Evolutionary conservation across 2,113 vertebrate genomes (phyloP).

Genomic region (Vulpes vulpes): DNA sequence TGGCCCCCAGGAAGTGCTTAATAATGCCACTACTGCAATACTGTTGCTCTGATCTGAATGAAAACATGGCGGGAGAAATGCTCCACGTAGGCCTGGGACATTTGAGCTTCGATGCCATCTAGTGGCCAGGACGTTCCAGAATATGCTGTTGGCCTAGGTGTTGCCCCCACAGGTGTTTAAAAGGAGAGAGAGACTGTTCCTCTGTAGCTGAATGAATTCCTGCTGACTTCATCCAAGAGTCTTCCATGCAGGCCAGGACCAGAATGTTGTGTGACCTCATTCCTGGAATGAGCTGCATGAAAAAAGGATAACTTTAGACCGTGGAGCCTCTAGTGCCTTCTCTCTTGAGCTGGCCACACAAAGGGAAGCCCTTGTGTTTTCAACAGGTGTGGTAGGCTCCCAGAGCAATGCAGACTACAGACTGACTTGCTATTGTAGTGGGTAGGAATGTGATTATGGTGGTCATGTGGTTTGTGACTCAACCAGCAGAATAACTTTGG

Average conservation of each 20-base stretch:
- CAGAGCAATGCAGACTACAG: background rate
- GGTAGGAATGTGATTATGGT: background rate
- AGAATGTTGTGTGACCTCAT: background rate
- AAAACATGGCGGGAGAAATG: background rate
- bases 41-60: background rate
- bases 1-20: background rate
- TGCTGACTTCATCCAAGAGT: background rate
- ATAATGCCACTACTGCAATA: background rate
- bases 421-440: background rate
- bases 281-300: background rate
- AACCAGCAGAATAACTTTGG: background rate
- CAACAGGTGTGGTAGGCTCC: background rate
- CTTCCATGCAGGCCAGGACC: background rate
- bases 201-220: background rate
- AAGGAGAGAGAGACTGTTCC: background rate
- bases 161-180: background rate
- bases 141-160: background rate
- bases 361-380: background rate
- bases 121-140: constrained; percentile 41
- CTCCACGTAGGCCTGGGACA: background rate
- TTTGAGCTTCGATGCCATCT: constrained; percentile 70
- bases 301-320: background rate
- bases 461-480: background rate
- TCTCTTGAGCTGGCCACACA: background rate
- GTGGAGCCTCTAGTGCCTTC: background rate